Evolutionary conservation across 2,113 vertebrate species (phyloP).

Genomic region (Sialia sialis): DNA sequence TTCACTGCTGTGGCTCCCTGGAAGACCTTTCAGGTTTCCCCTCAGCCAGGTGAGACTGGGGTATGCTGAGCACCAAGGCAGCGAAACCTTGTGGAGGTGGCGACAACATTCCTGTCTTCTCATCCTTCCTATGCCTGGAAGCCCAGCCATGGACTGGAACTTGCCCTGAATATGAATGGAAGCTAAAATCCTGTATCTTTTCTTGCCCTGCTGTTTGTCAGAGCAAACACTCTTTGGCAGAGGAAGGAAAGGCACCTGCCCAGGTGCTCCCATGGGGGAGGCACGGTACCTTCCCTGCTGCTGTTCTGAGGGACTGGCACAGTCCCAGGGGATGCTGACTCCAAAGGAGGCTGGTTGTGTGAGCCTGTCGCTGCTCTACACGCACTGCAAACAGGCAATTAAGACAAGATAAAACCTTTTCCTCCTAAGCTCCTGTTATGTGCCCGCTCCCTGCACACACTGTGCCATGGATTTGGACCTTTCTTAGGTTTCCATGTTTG

Average conservation of each 20-base stretch:
- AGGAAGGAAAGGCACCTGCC: not conserved
- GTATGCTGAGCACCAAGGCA: not conserved
- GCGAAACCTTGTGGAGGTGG: accelerated
- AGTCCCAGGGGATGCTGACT: not conserved
- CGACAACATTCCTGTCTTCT: not conserved
- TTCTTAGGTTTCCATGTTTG: not conserved
- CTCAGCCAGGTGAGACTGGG: not conserved
- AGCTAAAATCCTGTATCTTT: not conserved
- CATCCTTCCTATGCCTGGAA: not conserved
- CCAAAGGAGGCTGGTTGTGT: accelerated
- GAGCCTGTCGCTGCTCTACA: not conserved
- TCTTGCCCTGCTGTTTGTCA: not conserved
- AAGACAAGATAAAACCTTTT: not conserved
- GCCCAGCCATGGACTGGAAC: not conserved
- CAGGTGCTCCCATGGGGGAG: not conserved
- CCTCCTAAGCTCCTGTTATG: not conserved
- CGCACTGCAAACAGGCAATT: not conserved
- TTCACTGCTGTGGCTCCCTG: not conserved
- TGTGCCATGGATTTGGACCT: not conserved
- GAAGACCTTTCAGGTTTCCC: not conserved
- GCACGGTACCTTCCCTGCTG: not conserved
- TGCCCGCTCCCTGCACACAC: not conserved
- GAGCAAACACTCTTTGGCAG: not conserved
- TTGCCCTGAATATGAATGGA: not conserved
- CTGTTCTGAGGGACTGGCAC: not conserved